phyloP scores from a whole-genome alignment of 2,113 vertebrate genomes.

The Scomber colias region DNA sequence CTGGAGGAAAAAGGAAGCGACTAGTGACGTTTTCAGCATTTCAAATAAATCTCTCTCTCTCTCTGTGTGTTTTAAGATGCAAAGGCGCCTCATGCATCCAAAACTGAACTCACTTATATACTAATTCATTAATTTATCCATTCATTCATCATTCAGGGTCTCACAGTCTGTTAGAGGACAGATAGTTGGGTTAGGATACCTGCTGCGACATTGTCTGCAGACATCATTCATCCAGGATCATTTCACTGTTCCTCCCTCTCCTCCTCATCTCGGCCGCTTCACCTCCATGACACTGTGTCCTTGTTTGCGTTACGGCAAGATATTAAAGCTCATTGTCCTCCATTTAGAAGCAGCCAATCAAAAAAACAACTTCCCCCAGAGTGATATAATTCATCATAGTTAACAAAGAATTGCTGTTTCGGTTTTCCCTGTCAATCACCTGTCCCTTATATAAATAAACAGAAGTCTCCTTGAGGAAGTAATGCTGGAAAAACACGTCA shows the following conservation, averaged over 20 bases:
- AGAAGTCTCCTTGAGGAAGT: not conserved
- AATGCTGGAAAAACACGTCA: not conserved
- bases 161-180: not conserved
- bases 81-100: not conserved
- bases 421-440: slow-evolving; percentile 27
- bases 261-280: slow-evolving; percentile 1
- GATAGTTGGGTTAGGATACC: not conserved
- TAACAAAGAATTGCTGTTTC: slow-evolving; percentile 19
- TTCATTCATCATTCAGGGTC: not conserved
- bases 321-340: slow-evolving; percentile 6
- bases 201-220: slow-evolving; percentile 4
- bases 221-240: slow-evolving; percentile 28
- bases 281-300: slow-evolving; percentile 4
- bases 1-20: not conserved
- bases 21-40: not conserved
- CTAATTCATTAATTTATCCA: not conserved
- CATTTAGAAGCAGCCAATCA: not conserved
- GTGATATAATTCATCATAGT: slow-evolving; percentile 2
- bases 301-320: slow-evolving; percentile 12
- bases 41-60: not conserved
- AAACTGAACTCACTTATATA: not conserved
- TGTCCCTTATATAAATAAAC: slow-evolving; percentile 7
- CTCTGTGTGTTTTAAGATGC: not conserved
- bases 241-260: not conserved
- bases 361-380: not conserved